Evolutionary conservation across 2,113 vertebrate species (phyloP).

Genomic region (Nipponia nippon): DNA sequence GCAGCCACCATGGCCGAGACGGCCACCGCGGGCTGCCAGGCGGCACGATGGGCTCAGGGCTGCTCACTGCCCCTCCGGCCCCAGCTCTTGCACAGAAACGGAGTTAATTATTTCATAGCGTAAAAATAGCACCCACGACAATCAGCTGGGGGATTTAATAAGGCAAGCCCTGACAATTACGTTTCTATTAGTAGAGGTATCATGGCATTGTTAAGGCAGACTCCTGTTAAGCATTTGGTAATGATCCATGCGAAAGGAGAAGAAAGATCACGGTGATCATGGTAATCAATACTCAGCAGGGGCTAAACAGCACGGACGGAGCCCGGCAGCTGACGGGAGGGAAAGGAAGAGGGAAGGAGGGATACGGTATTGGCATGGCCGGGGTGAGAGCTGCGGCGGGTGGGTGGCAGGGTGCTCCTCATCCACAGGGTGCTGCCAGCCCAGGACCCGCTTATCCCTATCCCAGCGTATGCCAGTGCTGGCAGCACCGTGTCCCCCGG

Average conservation of each 20-base stretch:
- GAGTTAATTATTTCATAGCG: background rate
- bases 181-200: background rate
- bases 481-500: background rate
- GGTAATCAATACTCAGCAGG: slow-evolving; percentile 14
- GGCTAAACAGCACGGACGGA: rapidly evolving
- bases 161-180: background rate
- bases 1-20: rapidly evolving
- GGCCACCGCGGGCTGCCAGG: background rate
- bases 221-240: background rate
- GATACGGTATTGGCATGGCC: rapidly evolving
- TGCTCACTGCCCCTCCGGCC: background rate
- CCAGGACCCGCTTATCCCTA: background rate
- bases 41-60: rapidly evolving
- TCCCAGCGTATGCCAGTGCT: rapidly evolving
- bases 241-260: background rate
- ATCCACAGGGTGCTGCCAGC: background rate
- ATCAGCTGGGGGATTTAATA: slow-evolving; percentile 5
- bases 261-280: background rate
- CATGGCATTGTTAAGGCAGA: background rate
- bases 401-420: rapidly evolving
- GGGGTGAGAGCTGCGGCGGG: background rate
- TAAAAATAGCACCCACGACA: background rate
- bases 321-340: background rate
- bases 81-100: background rate
- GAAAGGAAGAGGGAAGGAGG: background rate